phyloP scores from a whole-genome alignment of 2,888 invertebrate species.

The Cristatella mucedo region DNA sequence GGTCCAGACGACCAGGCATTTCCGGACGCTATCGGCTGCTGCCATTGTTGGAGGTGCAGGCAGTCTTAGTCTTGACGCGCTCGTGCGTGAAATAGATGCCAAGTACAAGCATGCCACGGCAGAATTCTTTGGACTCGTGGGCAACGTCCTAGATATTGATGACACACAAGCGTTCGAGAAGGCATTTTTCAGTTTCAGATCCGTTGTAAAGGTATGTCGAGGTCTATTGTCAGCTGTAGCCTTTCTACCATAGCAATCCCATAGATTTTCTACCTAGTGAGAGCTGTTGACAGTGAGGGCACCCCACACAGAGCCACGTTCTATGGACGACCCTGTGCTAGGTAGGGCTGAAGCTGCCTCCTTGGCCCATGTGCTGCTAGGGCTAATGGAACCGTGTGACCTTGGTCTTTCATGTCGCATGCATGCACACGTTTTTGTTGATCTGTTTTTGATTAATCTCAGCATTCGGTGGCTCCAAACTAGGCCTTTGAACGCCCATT shows the following conservation, averaged over 20 bases:
- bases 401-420: no score
- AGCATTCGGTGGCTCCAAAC: no score
- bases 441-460: no score
- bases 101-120: slow-evolving; percentile 30
- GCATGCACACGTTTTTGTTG: no score
- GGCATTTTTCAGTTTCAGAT: slow-evolving; percentile 35
- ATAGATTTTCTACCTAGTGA: neutral
- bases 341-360: no score
- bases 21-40: slow-evolving; percentile 32
- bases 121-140: slow-evolving; percentile 29
- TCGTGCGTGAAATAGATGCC: slow-evolving; percentile 34
- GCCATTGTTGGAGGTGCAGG: slow-evolving; percentile 37
- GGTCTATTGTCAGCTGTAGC: no score
- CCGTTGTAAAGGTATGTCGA: slow-evolving; percentile 33
- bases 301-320: no score
- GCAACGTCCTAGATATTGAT: slow-evolving; percentile 33
- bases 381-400: no score
- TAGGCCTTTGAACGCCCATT: no score
- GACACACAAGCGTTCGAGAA: slow-evolving; percentile 33
- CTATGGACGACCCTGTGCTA: no score
- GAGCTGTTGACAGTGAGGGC: neutral
- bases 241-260: neutral
- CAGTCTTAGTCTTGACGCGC: slow-evolving; percentile 31
- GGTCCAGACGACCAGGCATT: slow-evolving; percentile 36
- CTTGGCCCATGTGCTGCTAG: no score